Evolutionary conservation across 2,888 invertebrate species (phyloP).

Genomic region (Tyria jacobaeae): DNA sequence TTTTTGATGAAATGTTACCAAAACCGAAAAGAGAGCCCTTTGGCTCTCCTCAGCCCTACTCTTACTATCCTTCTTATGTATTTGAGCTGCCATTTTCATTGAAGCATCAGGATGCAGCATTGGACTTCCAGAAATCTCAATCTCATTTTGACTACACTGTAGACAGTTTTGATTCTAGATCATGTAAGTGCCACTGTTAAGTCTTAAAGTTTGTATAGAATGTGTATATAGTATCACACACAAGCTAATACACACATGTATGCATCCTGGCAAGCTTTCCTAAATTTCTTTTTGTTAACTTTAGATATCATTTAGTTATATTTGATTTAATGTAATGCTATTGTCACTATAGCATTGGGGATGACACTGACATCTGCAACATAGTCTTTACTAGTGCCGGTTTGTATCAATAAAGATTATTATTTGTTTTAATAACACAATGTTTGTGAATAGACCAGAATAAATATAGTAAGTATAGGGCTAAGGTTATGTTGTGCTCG

Average conservation of each 20-base stretch:
- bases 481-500: no score
- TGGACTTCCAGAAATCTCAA: conserved; percentile 59
- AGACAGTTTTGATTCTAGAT: conserved; percentile 75
- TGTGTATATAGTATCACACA: neutral
- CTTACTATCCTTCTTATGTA: conserved; percentile 77
- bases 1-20: conserved; percentile 78
- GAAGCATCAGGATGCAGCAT: conserved; percentile 50
- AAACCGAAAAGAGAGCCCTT: conserved; percentile 68
- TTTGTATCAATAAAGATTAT: no score
- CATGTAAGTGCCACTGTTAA: conserved; percentile 62
- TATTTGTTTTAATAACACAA: no score
- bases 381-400: no score
- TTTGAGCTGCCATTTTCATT: conserved; percentile 79
- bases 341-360: no score
- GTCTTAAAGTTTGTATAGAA: neutral
- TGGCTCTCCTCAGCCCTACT: conserved; percentile 79
- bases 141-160: conserved; percentile 73
- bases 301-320: no score
- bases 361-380: no score
- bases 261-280: no score
- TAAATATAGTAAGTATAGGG: no score
- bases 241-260: neutral
- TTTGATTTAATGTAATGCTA: no score
- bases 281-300: no score
- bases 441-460: no score